Evolutionary conservation across 1,140 invertebrate genomes (phyloP).

Genomic region (Pogonomyrmex californicus): DNA sequence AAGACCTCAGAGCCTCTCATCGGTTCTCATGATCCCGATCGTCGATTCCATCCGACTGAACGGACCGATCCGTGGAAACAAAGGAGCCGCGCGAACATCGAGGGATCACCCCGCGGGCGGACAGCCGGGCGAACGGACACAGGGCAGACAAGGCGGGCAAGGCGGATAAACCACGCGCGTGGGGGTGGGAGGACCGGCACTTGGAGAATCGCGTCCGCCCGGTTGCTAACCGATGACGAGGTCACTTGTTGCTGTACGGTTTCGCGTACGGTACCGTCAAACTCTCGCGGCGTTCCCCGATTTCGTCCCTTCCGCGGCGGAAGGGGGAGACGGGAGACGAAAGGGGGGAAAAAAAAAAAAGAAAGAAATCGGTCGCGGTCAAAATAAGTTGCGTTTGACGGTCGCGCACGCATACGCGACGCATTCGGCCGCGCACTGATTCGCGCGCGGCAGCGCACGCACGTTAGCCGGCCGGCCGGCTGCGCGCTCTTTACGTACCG

Average conservation of each 20-base stretch:
- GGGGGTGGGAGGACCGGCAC: neutral
- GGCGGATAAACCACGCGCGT: neutral
- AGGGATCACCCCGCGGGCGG: neutral
- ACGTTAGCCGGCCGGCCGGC: constrained; percentile 66
- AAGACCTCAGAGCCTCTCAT: neutral
- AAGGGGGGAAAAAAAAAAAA: neutral
- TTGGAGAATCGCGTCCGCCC: constrained; percentile 31
- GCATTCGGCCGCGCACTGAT: constrained; percentile 69
- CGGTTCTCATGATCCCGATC: neutral
- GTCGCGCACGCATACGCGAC: constrained; percentile 70
- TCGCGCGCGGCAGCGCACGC: constrained; percentile 71
- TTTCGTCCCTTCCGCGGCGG: neutral
- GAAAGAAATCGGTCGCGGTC: constrained; percentile 13
- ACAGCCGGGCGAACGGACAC: neutral
- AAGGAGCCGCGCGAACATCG: constrained; percentile 35
- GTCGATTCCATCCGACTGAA: too few species aligned
- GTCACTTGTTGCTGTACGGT: constrained; percentile 73
- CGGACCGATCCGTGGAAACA: constrained; percentile 27
- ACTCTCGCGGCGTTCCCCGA: constrained; percentile 30
- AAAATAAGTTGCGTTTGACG: constrained; percentile 58
- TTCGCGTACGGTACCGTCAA: constrained; percentile 52
- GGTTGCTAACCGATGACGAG: constrained; percentile 18
- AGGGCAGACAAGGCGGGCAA: neutral
- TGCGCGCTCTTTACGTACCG: constrained; percentile 43
- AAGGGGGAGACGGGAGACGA: too few species aligned